Conservation (phyloP, 2,888 invertebrate species). For the Arge pagana region DNA sequence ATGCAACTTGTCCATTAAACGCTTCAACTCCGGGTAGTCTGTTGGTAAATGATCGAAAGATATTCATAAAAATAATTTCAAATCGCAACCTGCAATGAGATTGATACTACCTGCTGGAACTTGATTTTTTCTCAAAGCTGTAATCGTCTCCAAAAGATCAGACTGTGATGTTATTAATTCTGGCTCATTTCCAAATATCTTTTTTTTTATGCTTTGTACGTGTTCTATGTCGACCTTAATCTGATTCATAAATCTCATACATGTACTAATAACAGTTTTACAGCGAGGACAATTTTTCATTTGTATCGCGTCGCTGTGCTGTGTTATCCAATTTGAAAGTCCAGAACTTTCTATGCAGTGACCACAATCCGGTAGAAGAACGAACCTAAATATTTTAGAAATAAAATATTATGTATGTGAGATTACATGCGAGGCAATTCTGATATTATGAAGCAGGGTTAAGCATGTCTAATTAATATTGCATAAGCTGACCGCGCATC, state of each 20-base stretch:
- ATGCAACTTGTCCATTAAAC: background rate
- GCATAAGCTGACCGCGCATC: conserved; percentile 58
- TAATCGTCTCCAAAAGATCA: background rate
- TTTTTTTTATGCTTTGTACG: conserved; percentile 48
- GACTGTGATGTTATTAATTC: background rate
- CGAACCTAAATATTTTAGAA: conserved; percentile 55
- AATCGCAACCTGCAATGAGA: too few relatives aligned
- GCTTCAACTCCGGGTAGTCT: background rate
- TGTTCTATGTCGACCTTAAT: conserved; percentile 53
- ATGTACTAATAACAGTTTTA: conserved; percentile 64
- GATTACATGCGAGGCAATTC: conserved; percentile 47
- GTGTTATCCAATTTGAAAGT: conserved; percentile 54
- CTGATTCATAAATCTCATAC: conserved; percentile 63
- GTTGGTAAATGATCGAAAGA: background rate
- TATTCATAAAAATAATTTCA: too few relatives aligned
- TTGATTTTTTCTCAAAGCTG: background rate
- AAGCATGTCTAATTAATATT: background rate
- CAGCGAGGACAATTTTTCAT: conserved; percentile 64
- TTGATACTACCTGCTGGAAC: conserved; percentile 1
- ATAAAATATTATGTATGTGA: conserved; percentile 32
- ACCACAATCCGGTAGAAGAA: conserved; percentile 62
- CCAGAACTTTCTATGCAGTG: conserved; percentile 61
- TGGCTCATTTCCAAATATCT: conserved; percentile 36
- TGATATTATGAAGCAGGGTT: background rate
- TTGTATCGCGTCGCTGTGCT: conserved; percentile 36